These are phyloP conservation scores for Spodoptera litura DNA, from an alignment of 1,140 invertebrate species.

Conservation along the genomic window DNA sequence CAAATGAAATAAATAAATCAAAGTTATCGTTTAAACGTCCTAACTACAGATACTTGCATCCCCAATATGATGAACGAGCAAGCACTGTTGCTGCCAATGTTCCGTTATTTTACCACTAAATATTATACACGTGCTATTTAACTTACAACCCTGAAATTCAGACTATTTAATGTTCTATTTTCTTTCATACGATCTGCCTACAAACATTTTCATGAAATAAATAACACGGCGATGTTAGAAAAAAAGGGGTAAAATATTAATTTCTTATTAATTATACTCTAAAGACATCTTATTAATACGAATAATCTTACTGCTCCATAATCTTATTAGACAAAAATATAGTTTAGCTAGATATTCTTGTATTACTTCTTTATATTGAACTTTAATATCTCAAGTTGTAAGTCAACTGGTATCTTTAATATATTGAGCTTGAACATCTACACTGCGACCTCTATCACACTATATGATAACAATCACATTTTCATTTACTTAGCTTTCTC, in stretches of 20 bases:
- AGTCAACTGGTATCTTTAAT: slow-evolving; percentile 2
- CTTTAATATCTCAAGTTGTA: slow-evolving; percentile 32
- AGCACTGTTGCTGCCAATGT: slow-evolving; percentile 15
- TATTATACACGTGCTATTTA: slow-evolving; percentile 53
- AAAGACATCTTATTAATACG: slow-evolving; percentile 26
- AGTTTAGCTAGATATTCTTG: slow-evolving; percentile 22
- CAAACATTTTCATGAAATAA: slow-evolving; percentile 35
- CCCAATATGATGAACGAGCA: not conserved
- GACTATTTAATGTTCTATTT: slow-evolving; percentile 60
- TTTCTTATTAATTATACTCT: slow-evolving; percentile 38
- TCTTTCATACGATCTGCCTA: slow-evolving; percentile 49
- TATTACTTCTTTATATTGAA: slow-evolving; percentile 21
- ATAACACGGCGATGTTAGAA: slow-evolving; percentile 26
- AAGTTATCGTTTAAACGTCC: slow-evolving; percentile 17
- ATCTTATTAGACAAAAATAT: slow-evolving; percentile 48
- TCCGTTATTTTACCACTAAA: slow-evolving; percentile 43
- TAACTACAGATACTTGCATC: slow-evolving; percentile 13
- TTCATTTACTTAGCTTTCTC: slow-evolving; percentile 17
- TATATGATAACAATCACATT: slow-evolving; percentile 36
- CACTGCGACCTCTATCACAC: slow-evolving; percentile 24
- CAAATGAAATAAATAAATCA: not conserved
- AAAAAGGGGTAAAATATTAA: slow-evolving; percentile 16
- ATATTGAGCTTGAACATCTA: slow-evolving; percentile 43
- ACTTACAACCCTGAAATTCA: slow-evolving; percentile 63
- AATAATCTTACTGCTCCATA: slow-evolving; percentile 33